Evolutionary conservation across 2,888 invertebrate genomes (phyloP).

Genomic region (Parascotia fuliginaria): DNA sequence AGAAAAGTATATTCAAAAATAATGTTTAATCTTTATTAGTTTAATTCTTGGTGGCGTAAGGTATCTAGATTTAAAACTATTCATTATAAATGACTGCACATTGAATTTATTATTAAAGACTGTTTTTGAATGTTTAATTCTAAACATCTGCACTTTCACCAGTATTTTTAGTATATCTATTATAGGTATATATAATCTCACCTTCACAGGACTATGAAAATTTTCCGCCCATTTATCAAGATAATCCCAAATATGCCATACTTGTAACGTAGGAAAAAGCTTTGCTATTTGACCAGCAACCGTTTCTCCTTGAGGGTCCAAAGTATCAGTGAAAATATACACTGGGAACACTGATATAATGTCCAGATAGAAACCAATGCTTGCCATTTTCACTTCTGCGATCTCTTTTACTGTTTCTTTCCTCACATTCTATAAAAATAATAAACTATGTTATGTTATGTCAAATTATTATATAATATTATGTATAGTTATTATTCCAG

Average conservation of each 20-base stretch:
- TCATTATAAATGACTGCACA: too few relatives aligned
- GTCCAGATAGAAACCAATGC: conserved; percentile 75
- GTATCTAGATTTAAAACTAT: too few relatives aligned
- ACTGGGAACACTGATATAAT: conserved; percentile 76
- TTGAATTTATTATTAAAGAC: too few relatives aligned
- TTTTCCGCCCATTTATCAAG: conserved; percentile 63
- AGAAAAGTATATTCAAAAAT: too few relatives aligned
- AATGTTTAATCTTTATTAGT: too few relatives aligned
- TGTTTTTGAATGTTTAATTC: too few relatives aligned
- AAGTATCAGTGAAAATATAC: conserved; percentile 68
- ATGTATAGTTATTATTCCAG: too few relatives aligned
- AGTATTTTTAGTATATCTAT: too few relatives aligned
- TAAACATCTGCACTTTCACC: too few relatives aligned
- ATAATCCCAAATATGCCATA: conserved; percentile 79
- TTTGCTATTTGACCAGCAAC: conserved; percentile 62
- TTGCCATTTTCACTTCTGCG: conserved; percentile 74
- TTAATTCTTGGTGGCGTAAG: too few relatives aligned
- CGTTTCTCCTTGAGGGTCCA: conserved; percentile 63
- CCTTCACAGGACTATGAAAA: conserved; percentile 67
- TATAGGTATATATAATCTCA: conserved; percentile 23
- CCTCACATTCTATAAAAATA: conserved; percentile 58
- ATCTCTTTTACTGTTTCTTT: conserved; percentile 75
- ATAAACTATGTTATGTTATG: too few relatives aligned
- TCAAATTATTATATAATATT: too few relatives aligned
- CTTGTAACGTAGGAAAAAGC: conserved; percentile 69